Conservation (phyloP, 2,113 vertebrate species). For the Epinephelus moara region DNA sequence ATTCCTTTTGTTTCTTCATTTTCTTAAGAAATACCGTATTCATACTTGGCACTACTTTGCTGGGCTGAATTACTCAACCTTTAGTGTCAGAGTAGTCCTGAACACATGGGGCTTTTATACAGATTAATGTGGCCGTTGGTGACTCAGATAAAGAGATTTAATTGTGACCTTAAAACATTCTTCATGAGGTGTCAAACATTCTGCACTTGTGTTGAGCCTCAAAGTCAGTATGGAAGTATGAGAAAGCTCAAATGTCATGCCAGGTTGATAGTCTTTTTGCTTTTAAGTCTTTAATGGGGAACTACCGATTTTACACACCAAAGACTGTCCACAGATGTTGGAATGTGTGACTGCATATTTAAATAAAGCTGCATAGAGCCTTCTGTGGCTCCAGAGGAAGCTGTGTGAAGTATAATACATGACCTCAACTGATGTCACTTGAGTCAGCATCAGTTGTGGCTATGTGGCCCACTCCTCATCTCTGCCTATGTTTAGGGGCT, state of each 20-base stretch:
- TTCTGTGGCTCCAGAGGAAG: background rate
- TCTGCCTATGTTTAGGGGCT: too few species aligned
- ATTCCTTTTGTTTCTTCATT: conserved; percentile 25
- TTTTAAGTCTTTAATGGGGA: background rate
- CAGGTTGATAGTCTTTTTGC: background rate
- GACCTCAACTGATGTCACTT: background rate
- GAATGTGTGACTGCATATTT: too few species aligned
- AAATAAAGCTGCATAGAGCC: background rate
- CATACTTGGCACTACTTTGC: background rate
- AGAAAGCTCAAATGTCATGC: background rate
- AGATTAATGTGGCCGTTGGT: background rate
- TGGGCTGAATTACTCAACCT: conserved; percentile 29
- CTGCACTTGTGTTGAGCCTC: too few species aligned
- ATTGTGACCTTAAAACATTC: background rate
- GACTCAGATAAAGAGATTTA: background rate
- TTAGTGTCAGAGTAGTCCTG: background rate
- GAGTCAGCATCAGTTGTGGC: background rate
- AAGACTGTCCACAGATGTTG: background rate
- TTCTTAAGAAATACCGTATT: conserved; percentile 9
- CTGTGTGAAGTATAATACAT: background rate
- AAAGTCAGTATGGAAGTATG: background rate
- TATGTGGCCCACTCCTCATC: too few species aligned
- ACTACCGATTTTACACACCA: background rate
- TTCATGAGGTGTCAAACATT: background rate
- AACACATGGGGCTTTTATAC: background rate